These are phyloP conservation scores for Circaetus gallicus DNA, from an alignment of 2,113 vertebrate genomes.

Conservation along the genomic window DNA sequence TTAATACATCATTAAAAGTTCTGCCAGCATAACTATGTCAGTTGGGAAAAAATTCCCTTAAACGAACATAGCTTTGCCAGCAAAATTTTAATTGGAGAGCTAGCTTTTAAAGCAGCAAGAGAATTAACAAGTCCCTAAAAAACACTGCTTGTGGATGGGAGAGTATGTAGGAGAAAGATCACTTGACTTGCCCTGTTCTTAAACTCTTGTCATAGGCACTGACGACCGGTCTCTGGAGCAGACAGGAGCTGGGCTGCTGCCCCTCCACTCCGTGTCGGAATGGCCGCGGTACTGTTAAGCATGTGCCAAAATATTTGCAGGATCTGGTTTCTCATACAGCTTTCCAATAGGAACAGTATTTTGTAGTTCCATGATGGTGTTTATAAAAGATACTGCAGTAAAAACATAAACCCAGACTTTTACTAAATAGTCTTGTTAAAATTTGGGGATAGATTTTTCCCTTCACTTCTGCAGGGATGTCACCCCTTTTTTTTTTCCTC, in stretches of 20 bases:
- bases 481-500: background rate
- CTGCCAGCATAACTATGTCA: slow-evolving; percentile 4
- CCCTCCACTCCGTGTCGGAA: background rate
- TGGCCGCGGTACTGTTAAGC: background rate
- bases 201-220: background rate
- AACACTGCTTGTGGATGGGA: background rate
- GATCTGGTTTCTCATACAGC: background rate
- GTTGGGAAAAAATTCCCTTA: slow-evolving; percentile 1
- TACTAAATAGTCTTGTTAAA: background rate
- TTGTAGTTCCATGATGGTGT: background rate
- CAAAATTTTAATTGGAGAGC: slow-evolving; percentile 29
- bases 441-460: background rate
- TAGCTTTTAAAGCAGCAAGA: slow-evolving; percentile 17
- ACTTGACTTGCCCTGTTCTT: background rate
- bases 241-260: background rate
- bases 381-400: background rate
- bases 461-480: background rate
- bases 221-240: background rate
- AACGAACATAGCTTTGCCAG: slow-evolving; percentile 4
- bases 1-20: slow-evolving; percentile 17
- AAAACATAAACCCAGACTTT: background rate
- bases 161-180: background rate
- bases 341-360: background rate
- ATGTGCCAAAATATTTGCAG: slow-evolving; percentile 9
- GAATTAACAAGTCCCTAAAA: slow-evolving; percentile 1